Conservation (phyloP, 1,140 invertebrate genomes). For the Lucilia sericata region DNA sequence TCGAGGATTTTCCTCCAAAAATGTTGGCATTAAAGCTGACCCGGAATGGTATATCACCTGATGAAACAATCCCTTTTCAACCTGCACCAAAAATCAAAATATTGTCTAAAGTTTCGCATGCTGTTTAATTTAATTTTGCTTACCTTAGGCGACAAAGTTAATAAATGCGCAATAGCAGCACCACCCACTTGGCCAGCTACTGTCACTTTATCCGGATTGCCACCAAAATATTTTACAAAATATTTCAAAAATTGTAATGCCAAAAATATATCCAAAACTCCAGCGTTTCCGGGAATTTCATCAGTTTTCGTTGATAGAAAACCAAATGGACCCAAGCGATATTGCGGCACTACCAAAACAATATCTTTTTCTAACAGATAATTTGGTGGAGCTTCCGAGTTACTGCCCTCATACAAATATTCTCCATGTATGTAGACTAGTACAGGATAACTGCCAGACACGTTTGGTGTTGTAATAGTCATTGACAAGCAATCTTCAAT, state of each 20-base stretch:
- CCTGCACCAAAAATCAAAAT: conserved; percentile 24
- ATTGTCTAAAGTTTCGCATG: not conserved
- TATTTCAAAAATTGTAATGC: conserved; percentile 74
- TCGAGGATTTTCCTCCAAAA: conserved; percentile 62
- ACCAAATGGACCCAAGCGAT: conserved; percentile 76
- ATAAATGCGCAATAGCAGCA: conserved; percentile 68
- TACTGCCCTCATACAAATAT: conserved; percentile 63
- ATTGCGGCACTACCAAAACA: conserved; percentile 84
- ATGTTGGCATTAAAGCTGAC: conserved; percentile 65
- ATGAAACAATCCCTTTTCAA: conserved; percentile 60
- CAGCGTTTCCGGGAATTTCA: conserved; percentile 77
- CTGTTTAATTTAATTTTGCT: not conserved
- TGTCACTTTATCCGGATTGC: conserved; percentile 73
- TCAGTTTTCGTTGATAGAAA: conserved; percentile 71
- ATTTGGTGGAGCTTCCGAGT: conserved; percentile 78
- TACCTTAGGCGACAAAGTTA: conserved; percentile 67
- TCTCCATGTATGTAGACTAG: conserved; percentile 67
- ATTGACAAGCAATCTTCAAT: conserved; percentile 63
- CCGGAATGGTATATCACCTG: conserved; percentile 66
- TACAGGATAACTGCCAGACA: conserved; percentile 56
- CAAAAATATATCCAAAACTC: conserved; percentile 75
- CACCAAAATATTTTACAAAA: conserved; percentile 77
- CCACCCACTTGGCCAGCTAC: conserved; percentile 74
- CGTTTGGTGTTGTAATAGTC: conserved; percentile 63
- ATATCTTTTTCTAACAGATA: conserved; percentile 81